phyloP scores from a whole-genome alignment of 2,797 vertebrate genomes.

The Sebastes vulpes region DNA sequence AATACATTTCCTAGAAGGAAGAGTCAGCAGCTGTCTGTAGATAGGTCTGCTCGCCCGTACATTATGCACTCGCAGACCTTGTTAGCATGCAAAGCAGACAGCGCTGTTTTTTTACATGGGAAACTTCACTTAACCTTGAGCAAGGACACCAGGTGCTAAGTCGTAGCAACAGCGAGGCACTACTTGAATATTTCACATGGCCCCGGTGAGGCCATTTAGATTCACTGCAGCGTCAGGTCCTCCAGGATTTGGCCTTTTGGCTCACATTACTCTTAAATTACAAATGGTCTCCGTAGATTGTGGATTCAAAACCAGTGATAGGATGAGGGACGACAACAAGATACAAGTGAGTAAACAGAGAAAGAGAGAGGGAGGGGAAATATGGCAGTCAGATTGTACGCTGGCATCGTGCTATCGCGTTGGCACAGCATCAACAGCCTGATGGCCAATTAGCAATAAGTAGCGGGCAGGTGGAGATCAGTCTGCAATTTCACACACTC shows the following conservation, averaged over 20 bases:
- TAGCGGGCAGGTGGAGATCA: conserved; percentile 60
- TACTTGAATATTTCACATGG: not conserved
- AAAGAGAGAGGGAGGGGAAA: conserved; percentile 14
- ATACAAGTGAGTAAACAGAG: conserved; percentile 38
- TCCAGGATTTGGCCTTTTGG: conserved; percentile 41
- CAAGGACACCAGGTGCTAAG: conserved; percentile 6
- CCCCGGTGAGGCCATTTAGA: conserved; percentile 2
- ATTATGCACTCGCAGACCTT: conserved; percentile 3
- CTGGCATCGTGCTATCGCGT: conserved; percentile 45
- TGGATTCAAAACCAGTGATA: conserved; percentile 12
- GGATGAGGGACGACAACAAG: conserved; percentile 28
- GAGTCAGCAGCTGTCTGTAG: conserved; percentile 33
- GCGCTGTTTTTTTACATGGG: not conserved
- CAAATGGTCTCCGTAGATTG: conserved; percentile 18
- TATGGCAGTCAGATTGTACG: conserved; percentile 40
- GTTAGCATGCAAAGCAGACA: conserved; percentile 38
- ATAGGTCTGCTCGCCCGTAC: not conserved
- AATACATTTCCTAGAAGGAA: conserved; percentile 18
- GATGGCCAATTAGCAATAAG: conserved; percentile 70
- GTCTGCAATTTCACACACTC: conserved; percentile 17
- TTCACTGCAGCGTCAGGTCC: conserved; percentile 15
- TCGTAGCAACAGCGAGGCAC: not conserved
- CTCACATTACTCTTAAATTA: conserved; percentile 38
- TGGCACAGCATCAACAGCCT: conserved; percentile 58
- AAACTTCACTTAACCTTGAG: not conserved